Base-by-base conservation (phyloP, 2,888 invertebrate genomes). In the Ennomos fuscantarius region DNA sequence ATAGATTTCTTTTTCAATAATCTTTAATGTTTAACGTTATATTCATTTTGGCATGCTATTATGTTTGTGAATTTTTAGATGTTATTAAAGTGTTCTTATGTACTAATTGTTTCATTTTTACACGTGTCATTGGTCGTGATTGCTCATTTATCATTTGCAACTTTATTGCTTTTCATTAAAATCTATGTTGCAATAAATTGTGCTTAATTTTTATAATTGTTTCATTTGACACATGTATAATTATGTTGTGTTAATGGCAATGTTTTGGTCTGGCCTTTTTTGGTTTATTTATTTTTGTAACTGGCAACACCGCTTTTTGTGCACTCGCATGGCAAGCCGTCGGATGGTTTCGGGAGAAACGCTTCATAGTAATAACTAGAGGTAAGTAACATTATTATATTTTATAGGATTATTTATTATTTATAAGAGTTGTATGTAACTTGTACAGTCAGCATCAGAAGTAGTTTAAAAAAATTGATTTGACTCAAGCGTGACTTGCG, bases 281-380 rank as follows among this genome's bases (percentile, higher is more conserved):
- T 57, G 53, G 46, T 39, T 50, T 34, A 48, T 55, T 50, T 46
- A 37, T 55, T 46, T 46, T 49, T 49, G 48, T 54, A 15, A 52
- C 13, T 57, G 54, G 57, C 54, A 54, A 54, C 60, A 54, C 35
- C 43, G 58, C 60, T 65, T 55, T 51, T 56, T 61, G 31, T 53
- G 43, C 57, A 42, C 48, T 39, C 59, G 67, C 64, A 63, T 56
- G 56, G 31, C 43, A 52, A 74, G 76, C 69, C 35, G 58, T 61
- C 8, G 67, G 64, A 32, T 69, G 69, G 69, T 57, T 69, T 44
- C 54, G 55, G 36, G 63, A 69, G 66, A 67, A 53, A 32, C 65
- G 69, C 52, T 69, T 67, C 63, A 44, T 66, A 43, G 63, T 69
- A 9, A 42, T 54, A 31, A 58, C 62, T 59, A 63, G 66, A 60